phyloP scores from a whole-genome alignment of 1,140 invertebrate genomes.

The Drosophila tsacasi region DNA sequence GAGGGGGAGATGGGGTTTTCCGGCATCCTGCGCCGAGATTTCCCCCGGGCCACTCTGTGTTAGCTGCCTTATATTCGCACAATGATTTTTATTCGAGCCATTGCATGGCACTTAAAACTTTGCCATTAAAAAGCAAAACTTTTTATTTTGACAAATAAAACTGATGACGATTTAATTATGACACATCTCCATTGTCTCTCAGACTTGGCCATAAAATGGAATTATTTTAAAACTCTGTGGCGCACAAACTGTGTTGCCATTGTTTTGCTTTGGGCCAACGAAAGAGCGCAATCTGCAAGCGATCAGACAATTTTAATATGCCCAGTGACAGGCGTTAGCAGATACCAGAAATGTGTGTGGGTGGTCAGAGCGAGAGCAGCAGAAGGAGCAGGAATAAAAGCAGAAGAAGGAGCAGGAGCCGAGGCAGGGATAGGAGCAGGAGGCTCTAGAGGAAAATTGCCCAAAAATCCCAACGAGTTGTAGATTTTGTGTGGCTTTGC shows the following conservation, averaged over 20 bases:
- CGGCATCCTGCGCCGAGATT: constrained; percentile 20
- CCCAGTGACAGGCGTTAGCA: constrained; percentile 66
- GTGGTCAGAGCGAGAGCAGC: constrained; percentile 1
- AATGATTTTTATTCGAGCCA: constrained; percentile 68
- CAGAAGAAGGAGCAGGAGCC: too few relatives aligned
- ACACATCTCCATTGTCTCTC: constrained; percentile 45
- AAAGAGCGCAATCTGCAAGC: constrained; percentile 67
- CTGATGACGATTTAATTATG: constrained; percentile 77
- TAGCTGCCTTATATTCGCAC: constrained; percentile 37
- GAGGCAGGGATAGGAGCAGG: background rate
- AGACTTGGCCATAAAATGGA: constrained; percentile 55
- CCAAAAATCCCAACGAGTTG: constrained; percentile 54
- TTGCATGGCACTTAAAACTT: constrained; percentile 56
- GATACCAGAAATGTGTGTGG: constrained; percentile 34
- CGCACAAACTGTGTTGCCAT: constrained; percentile 40
- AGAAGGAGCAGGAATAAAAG: background rate
- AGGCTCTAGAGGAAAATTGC: constrained; percentile 6
- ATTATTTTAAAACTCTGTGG: constrained; percentile 68
- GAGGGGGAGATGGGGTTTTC: background rate
- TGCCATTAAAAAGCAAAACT: constrained; percentile 59
- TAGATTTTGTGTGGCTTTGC: constrained; percentile 55
- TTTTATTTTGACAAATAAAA: constrained; percentile 69
- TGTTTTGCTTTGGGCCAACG: constrained; percentile 16
- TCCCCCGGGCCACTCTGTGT: constrained; percentile 21
- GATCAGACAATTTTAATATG: constrained; percentile 79